These are phyloP conservation scores for Proteles cristata DNA, from an alignment of 2,113 vertebrate genomes.

Conservation along the genomic window DNA sequence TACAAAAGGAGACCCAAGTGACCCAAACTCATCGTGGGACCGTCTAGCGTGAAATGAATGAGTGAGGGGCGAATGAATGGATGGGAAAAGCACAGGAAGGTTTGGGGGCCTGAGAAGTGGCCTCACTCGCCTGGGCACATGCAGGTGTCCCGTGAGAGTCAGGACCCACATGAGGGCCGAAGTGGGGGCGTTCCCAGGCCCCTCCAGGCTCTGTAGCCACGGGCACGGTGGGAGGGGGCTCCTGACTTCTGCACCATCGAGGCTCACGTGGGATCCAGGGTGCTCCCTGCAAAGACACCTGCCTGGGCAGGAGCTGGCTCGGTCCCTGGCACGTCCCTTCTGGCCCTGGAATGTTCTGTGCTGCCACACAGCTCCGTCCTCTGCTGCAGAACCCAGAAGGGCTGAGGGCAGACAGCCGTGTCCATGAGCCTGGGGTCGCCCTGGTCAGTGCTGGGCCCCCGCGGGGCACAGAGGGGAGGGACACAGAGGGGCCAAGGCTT, in stretches of 20 bases:
- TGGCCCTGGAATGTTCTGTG: accelerated
- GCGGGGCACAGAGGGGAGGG: accelerated
- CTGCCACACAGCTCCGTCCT: accelerated
- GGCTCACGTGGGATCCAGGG: accelerated
- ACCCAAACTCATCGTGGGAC: accelerated
- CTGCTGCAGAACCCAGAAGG: not conserved
- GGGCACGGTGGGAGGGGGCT: accelerated
- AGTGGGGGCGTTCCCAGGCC: accelerated
- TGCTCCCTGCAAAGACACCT: accelerated
- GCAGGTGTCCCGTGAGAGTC: accelerated
- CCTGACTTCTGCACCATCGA: accelerated
- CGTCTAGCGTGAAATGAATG: too few species aligned
- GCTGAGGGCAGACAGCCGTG: accelerated
- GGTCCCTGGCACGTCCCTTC: accelerated
- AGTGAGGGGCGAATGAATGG: not conserved
- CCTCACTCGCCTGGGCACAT: accelerated
- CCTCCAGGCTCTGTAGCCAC: not conserved
- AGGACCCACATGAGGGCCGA: accelerated
- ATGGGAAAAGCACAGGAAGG: too few species aligned
- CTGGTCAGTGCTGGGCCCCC: accelerated
- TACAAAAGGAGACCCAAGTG: too few species aligned
- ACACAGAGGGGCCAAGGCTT: accelerated
- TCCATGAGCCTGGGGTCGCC: too few species aligned
- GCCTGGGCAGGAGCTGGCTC: accelerated
- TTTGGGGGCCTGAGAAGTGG: not conserved